Base-by-base conservation (phyloP, 2,797 vertebrate species). In the Apogon hyalosoma region DNA sequence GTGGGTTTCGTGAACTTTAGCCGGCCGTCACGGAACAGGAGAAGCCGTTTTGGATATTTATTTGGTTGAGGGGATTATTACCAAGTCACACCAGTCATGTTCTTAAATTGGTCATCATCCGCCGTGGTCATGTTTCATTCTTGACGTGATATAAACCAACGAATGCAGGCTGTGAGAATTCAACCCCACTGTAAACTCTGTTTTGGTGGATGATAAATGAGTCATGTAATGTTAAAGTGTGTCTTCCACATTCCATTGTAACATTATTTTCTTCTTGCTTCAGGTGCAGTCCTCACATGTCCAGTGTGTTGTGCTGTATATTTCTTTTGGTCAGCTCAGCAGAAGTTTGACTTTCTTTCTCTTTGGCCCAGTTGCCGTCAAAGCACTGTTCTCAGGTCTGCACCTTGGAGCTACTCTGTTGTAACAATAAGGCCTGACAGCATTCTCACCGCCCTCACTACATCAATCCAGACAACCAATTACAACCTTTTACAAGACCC, bases 391-490 rank as follows among this genome's bases (percentile, higher is more conserved):
- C 58, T 48, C 38, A 39, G 62, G 36, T 16, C 54, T 21, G 56
- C 43, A 11, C 33, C 72, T 14, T 7, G 33, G 31, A 69, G 52
- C 49, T 11, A 14, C 48, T 63, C 59, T 66, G 56, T 56, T 13
- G 62, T 50, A 43, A 70, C 71, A 84, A 81, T 69, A 56, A 66
- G 50, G 73, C 53, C 76, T 58, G 82, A 75, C 80, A 71, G 68
- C n/a, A 15, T 47, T 68, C 57, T 43, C 71, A 24, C 72, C 5
- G 31, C 69, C 75, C 72, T 61, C 81, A 38, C 66, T 74, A n/a
- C 56, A 85, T 83, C 77, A 83, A 69, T 41, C 69, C 64, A 70
- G 81, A 86, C 86, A 86, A 64, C 78, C 82, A 88, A 90, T 89
- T 85, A 84, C 78, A 79, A 75, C 38, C 77, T 75, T 70, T 83